These are phyloP conservation scores for Grantiella picta DNA, from an alignment of 2,113 vertebrate species.

Conservation along the genomic window DNA sequence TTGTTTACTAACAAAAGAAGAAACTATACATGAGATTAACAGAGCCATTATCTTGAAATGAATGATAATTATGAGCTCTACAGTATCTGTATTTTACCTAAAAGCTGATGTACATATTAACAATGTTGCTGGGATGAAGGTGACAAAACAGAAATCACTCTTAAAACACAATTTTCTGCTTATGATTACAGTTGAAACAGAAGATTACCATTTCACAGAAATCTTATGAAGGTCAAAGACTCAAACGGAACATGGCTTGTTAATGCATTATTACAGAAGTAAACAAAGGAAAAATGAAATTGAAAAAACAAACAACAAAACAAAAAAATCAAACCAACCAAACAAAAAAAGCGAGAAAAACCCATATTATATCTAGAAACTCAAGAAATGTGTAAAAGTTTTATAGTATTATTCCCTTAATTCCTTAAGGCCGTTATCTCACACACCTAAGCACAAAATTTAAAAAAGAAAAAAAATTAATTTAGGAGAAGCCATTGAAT, in stretches of 20 bases:
- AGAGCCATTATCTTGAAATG: neutral
- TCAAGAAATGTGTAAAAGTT: neutral
- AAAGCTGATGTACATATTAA: neutral
- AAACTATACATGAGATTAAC: neutral
- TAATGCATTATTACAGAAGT: neutral
- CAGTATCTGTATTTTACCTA: neutral
- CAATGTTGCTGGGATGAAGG: neutral
- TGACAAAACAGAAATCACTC: neutral
- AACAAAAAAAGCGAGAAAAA: neutral
- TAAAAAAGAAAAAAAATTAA: neutral
- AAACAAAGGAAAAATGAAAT: neutral
- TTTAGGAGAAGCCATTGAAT: neutral
- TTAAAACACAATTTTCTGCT: neutral
- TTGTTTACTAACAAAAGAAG: neutral
- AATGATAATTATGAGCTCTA: neutral
- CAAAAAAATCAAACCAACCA: too few species aligned
- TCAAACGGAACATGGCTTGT: neutral
- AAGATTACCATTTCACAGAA: neutral
- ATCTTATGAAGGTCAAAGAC: neutral
- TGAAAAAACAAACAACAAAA: neutral
- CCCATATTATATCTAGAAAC: neutral
- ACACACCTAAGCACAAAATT: neutral
- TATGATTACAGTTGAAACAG: neutral
- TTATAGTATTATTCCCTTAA: neutral
- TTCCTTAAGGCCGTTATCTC: neutral